Evolutionary conservation across 2,797 vertebrate genomes (phyloP).

Genomic region (Hyperoplus immaculatus): DNA sequence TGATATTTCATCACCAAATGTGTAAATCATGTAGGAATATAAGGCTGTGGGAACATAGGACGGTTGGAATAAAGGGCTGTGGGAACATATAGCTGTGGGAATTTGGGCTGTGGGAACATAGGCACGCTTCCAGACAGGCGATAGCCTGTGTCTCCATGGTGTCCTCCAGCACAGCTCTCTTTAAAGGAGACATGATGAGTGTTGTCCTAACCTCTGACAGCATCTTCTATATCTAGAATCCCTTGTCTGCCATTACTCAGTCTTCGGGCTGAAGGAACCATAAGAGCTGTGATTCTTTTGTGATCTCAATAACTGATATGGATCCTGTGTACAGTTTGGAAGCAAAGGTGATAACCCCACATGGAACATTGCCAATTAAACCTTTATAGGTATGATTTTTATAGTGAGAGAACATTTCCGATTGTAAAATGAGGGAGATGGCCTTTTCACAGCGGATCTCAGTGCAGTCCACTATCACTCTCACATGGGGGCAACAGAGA

Average conservation of each 20-base stretch:
- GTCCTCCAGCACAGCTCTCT: neutral
- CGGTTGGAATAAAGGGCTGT: too few species aligned
- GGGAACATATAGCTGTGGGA: too few species aligned
- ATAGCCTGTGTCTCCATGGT: neutral
- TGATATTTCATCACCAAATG: too few species aligned
- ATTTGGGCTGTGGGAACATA: too few species aligned
- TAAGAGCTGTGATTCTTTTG: neutral
- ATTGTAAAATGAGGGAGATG: neutral
- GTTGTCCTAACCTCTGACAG: neutral
- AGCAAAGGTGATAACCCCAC: neutral
- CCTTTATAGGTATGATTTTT: constrained; percentile 1
- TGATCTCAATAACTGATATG: neutral
- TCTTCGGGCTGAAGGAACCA: neutral
- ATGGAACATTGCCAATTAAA: neutral
- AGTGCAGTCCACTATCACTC: neutral
- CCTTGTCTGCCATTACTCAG: neutral
- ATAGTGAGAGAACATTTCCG: neutral
- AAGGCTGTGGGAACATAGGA: too few species aligned
- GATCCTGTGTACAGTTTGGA: neutral
- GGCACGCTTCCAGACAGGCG: neutral
- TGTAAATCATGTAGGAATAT: too few species aligned
- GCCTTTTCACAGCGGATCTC: neutral
- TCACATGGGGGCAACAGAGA: neutral
- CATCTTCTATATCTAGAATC: neutral
- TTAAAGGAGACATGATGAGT: neutral